Percentiles rank a stretch among this genome's conserved stretches.
These are phyloP conservation scores for Bombyx mori DNA, from an alignment of 1,140 invertebrate genomes.

Conservation along the genomic window ASM3026992v2 NC_085119.1:12988001-12988500, in stretches of 20 bases:
- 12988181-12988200: slow-evolving; percentile 3
- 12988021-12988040: too few species aligned
- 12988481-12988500: too few species aligned
- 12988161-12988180: not conserved
- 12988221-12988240: slow-evolving; percentile 1
- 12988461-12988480: too few species aligned
- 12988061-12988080: too few species aligned
- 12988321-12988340: not conserved
- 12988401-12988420: too few species aligned
- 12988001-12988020: too few species aligned
- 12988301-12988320: slow-evolving; percentile 19
- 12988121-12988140: slow-evolving; percentile 19
- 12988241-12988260: slow-evolving; percentile 26
- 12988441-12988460: too few species aligned
- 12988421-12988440: too few species aligned
- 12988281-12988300: slow-evolving; percentile 30
- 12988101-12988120: slow-evolving; percentile 35
- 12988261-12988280: slow-evolving; percentile 54
- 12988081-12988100: slow-evolving; percentile 25
- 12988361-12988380: too few species aligned
- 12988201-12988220: slow-evolving; percentile 3
- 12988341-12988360: too few species aligned
- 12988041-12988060: too few species aligned
- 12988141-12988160: slow-evolving; percentile 21
- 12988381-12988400: too few species aligned